Percentiles rank a stretch among this genome's conserved stretches.
phyloP scores from a whole-genome alignment of 2,888 invertebrate genomes.

The Noctua janthe region DNA sequence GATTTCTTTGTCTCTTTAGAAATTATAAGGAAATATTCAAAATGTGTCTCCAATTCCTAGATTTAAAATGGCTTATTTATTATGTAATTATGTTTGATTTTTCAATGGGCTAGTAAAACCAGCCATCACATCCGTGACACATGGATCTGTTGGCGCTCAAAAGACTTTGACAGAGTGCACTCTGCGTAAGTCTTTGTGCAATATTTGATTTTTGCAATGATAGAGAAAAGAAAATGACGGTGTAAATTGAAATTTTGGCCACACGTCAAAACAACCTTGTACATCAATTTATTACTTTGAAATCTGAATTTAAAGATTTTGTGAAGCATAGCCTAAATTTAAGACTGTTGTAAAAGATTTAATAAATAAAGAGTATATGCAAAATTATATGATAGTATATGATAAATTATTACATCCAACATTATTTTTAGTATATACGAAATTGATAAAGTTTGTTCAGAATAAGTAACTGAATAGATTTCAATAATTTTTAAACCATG shows the following conservation, averaged over 20 bases:
- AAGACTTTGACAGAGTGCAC: background rate
- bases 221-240: background rate
- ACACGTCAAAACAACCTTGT: no score
- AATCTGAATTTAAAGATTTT: background rate
- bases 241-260: no score
- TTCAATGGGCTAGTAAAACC: background rate
- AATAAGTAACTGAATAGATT: no score
- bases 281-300: no score
- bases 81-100: background rate
- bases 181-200: background rate
- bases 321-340: background rate
- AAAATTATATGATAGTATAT: no score
- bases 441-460: no score
- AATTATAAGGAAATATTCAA: background rate
- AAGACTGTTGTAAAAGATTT: background rate
- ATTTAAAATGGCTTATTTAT: background rate
- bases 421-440: no score
- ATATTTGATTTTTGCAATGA: background rate
- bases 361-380: no score
- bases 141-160: no score
- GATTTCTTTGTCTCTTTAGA: background rate
- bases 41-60: background rate
- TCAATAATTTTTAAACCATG: no score
- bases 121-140: background rate
- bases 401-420: no score